A percentile compares a stretch with the other conserved stretches of the same genome.
Conservation (phyloP, 2,113 vertebrate species). For the Pantherophis guttatus region DNA sequence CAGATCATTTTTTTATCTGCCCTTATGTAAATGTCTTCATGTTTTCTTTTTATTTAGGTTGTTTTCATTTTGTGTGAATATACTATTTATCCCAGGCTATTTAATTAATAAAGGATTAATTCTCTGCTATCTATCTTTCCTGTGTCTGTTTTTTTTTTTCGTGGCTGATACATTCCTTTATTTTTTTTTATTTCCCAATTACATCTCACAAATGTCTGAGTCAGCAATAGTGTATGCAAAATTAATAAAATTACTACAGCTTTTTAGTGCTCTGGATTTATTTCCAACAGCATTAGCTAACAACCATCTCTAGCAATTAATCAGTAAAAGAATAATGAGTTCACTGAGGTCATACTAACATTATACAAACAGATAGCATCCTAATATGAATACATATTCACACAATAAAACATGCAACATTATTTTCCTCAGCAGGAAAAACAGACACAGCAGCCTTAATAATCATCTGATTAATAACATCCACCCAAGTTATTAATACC, state of each 20-base stretch:
- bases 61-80: not conserved
- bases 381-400: slow-evolving; percentile 24
- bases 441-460: slow-evolving; percentile 31
- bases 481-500: slow-evolving; percentile 49
- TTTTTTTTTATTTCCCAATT: not conserved
- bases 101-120: not conserved
- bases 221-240: not conserved
- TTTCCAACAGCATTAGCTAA: slow-evolving; percentile 3
- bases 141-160: not conserved
- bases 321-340: slow-evolving; percentile 15
- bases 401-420: slow-evolving; percentile 49
- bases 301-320: not conserved
- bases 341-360: not conserved
- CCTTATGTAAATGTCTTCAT: not conserved
- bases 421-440: slow-evolving; percentile 37
- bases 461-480: slow-evolving; percentile 55
- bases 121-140: not conserved
- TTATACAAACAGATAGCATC: slow-evolving; percentile 14
- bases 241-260: not conserved
- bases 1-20: not conserved
- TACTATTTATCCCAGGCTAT: not conserved
- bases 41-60: not conserved
- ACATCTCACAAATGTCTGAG: not conserved
- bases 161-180: not conserved
- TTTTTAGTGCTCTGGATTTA: not conserved